Conservation (phyloP, 2,113 vertebrate species). For the Macaca fascicularis region DNA sequence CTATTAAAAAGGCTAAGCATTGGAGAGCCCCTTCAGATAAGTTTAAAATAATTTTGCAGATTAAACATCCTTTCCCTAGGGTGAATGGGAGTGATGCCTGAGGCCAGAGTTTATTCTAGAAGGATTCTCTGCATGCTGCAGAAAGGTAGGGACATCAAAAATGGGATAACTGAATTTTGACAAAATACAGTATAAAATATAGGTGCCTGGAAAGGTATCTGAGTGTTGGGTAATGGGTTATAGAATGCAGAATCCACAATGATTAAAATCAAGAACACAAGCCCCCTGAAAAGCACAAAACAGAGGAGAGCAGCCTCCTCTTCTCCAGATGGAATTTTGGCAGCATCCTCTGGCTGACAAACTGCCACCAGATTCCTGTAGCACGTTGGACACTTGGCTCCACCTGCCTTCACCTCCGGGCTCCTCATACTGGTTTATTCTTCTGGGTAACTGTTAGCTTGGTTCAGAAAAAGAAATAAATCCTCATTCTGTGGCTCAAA, state of each 20-base stretch:
- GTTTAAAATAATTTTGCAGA: slow-evolving; percentile 54
- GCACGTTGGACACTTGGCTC: neutral
- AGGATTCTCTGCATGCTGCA: neutral
- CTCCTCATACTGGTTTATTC: neutral
- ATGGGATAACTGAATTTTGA: neutral
- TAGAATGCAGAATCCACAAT: neutral
- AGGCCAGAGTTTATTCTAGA: neutral
- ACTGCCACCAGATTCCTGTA: accelerated
- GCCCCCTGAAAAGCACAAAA: neutral
- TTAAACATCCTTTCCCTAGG: neutral
- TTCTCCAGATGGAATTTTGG: neutral
- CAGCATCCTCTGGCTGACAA: neutral
- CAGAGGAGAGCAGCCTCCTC: neutral
- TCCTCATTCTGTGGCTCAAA: neutral
- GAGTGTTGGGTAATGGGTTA: neutral
- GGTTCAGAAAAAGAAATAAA: neutral
- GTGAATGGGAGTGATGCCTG: neutral
- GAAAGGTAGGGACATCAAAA: neutral
- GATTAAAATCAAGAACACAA: neutral
- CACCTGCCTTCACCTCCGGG: too few relatives aligned
- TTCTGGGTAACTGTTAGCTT: neutral
- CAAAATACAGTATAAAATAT: neutral
- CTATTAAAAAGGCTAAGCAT: slow-evolving; percentile 33
- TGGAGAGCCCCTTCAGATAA: neutral
- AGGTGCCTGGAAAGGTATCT: neutral